Conservation (phyloP, 1,140 invertebrate genomes). For the Mamestra configurata region DNA sequence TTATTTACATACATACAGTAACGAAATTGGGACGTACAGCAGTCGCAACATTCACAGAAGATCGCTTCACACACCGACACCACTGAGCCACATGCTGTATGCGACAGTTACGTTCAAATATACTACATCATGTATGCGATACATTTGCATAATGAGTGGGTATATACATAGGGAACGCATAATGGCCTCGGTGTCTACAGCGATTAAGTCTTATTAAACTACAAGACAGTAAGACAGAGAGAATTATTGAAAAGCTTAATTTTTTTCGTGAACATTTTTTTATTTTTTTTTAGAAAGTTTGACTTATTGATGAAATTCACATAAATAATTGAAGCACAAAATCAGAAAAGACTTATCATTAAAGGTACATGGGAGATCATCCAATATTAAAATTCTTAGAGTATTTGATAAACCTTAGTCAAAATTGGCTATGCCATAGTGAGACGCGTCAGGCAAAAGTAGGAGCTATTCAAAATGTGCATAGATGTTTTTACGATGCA, state of each 20-base stretch:
- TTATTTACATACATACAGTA: conserved; percentile 50
- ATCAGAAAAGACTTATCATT: neutral
- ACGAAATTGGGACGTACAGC: conserved; percentile 14
- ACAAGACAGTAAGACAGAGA: neutral
- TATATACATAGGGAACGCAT: neutral
- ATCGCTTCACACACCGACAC: neutral
- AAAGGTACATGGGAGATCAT: conserved; percentile 30
- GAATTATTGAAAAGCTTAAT: too few species aligned
- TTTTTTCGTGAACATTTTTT: neutral
- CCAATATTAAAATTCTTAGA: conserved; percentile 35
- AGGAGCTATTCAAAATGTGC: neutral
- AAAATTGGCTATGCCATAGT: conserved; percentile 1
- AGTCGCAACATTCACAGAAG: conserved; percentile 14
- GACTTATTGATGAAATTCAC: conserved; percentile 1
- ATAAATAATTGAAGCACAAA: conserved; percentile 1
- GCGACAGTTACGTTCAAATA: neutral
- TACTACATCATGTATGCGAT: neutral
- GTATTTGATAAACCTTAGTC: conserved; percentile 3
- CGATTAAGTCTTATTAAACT: conserved; percentile 24
- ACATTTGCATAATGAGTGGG: conserved; percentile 1
- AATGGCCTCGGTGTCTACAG: neutral
- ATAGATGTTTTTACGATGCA: neutral
- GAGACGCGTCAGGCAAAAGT: neutral
- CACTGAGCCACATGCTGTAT: neutral
- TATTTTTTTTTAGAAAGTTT: neutral